Conservation (phyloP, 2,113 vertebrate genomes). For the human (Homo sapiens) region DNA sequence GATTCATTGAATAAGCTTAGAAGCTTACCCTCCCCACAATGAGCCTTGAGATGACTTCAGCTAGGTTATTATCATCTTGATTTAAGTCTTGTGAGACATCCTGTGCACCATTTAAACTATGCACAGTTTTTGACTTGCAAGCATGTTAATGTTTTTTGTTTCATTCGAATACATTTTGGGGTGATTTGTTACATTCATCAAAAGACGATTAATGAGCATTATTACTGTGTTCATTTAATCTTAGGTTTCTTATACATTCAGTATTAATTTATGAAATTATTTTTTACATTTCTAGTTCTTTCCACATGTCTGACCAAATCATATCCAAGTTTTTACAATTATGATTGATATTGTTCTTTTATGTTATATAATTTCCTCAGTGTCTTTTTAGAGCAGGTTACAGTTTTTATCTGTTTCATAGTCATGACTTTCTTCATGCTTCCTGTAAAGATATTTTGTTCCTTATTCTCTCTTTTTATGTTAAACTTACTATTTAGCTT, state of each 20-base stretch:
- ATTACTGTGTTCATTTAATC: not conserved
- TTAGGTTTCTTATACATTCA: not conserved
- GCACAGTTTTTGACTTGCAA: not conserved
- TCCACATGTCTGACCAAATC: not conserved
- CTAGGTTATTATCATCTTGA: not conserved
- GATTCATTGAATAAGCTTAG: not conserved
- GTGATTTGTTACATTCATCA: not conserved
- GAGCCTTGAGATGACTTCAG: not conserved
- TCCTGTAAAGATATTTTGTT: not conserved
- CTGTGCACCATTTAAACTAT: not conserved
- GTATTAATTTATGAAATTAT: not conserved
- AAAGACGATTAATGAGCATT: not conserved
- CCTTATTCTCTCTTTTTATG: not conserved
- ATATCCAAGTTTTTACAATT: not conserved
- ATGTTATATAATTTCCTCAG: not conserved
- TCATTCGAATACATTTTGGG: not conserved
- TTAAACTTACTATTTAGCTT: not conserved
- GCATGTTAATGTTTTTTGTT: not conserved
- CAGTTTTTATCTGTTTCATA: not conserved
- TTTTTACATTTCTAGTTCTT: slow-evolving; percentile 5
- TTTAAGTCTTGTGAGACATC: not conserved
- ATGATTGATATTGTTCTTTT: not conserved
- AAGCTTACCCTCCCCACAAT: not conserved
- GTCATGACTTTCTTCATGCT: not conserved
- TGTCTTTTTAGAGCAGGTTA: not conserved